Evolutionary conservation across 2,888 invertebrate genomes (phyloP).

Genomic region (Maniola hyperantus): DNA sequence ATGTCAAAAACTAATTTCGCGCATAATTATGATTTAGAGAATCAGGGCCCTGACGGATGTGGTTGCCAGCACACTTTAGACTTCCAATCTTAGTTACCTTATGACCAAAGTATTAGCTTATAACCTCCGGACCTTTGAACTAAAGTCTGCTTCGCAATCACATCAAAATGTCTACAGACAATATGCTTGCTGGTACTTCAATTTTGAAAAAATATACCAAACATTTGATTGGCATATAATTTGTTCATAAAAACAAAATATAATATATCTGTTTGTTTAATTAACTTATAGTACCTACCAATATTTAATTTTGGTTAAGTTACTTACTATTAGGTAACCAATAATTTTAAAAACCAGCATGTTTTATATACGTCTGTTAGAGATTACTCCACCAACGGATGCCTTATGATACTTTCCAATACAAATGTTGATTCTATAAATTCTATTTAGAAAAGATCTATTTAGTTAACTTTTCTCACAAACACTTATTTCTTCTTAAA

Average conservation of each 20-base stretch:
- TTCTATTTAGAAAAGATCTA: not conserved
- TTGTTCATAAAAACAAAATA: too few relatives aligned
- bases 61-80: slow-evolving; percentile 48
- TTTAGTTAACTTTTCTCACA: not conserved
- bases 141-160: slow-evolving; percentile 51
- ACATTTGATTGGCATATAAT: not conserved
- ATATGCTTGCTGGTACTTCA: slow-evolving; percentile 1
- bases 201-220: not conserved
- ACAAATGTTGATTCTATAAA: slow-evolving; percentile 28
- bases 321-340: not conserved
- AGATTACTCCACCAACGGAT: slow-evolving; percentile 67
- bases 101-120: slow-evolving; percentile 68
- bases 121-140: slow-evolving; percentile 40
- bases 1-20: not conserved
- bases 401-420: slow-evolving; percentile 62
- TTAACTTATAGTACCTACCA: too few relatives aligned
- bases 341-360: slow-evolving; percentile 5
- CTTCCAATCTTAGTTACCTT: slow-evolving; percentile 69
- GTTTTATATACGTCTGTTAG: slow-evolving; percentile 33
- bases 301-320: not conserved
- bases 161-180: slow-evolving; percentile 43
- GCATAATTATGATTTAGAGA: not conserved
- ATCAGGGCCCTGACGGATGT: slow-evolving; percentile 43
- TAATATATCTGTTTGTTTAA: too few relatives aligned
- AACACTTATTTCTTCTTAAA: too few relatives aligned